phyloP scores from a whole-genome alignment of 37 sponge, comb jelly and placozoan species.

The Cladorhizidae sp. region DNA sequence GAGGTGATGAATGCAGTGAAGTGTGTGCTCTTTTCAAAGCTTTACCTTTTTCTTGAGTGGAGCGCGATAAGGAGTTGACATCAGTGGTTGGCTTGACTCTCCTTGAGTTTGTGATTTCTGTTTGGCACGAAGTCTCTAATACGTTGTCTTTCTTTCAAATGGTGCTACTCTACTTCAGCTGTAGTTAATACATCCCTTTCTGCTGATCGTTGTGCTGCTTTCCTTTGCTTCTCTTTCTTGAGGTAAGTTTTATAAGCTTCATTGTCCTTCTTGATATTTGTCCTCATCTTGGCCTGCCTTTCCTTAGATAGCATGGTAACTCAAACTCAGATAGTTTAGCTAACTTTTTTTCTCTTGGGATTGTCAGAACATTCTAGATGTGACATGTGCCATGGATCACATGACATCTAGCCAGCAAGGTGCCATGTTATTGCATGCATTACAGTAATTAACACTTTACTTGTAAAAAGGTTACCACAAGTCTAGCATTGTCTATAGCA shows the following conservation, averaged over 20 bases:
- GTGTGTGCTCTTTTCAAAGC: slow-evolving; percentile 5
- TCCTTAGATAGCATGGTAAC: background rate
- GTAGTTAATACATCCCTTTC: background rate
- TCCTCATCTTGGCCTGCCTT: no score
- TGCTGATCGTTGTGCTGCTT: slow-evolving; percentile 22
- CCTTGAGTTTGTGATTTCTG: background rate
- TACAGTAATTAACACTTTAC: no score
- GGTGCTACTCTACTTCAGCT: slow-evolving; percentile 22
- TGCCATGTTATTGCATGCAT: no score
- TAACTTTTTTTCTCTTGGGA: slow-evolving; percentile 20
- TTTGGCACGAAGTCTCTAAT: background rate
- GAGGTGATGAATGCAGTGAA: slow-evolving; percentile 4
- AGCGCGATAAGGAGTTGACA: slow-evolving; percentile 12
- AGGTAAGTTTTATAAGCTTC: slow-evolving; percentile 23
- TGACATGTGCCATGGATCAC: no score
- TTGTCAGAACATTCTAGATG: background rate
- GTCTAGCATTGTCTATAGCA: no score
- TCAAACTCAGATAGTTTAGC: background rate
- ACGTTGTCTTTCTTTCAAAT: background rate
- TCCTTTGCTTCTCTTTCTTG: slow-evolving; percentile 33
- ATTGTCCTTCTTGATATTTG: no score
- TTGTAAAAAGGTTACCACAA: no score
- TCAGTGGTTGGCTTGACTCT: background rate
- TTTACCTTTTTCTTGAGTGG: background rate
- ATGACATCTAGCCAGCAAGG: no score